Evolutionary conservation across 2,797 vertebrate genomes (phyloP).

Genomic region (Epinephelus coioides): DNA sequence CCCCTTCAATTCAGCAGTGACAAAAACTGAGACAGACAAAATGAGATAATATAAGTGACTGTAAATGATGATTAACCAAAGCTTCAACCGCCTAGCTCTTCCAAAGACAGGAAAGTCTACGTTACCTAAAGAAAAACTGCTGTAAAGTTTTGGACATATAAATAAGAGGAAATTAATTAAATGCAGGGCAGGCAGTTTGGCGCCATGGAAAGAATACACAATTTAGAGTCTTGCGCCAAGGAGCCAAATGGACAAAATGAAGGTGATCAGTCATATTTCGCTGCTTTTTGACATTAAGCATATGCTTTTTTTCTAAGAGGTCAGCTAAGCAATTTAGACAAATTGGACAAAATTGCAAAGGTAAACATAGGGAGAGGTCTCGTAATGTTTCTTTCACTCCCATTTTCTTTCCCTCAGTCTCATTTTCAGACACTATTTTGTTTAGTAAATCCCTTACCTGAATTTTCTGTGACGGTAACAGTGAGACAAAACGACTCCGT

Average conservation of each 20-base stretch:
- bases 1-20: constrained; percentile 45
- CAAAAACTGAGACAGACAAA: constrained; percentile 71
- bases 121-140: constrained; percentile 81
- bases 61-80: constrained; percentile 79
- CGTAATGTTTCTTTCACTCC: constrained; percentile 78
- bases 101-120: constrained; percentile 86
- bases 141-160: constrained; percentile 81
- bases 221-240: constrained; percentile 88
- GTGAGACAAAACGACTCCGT: constrained; percentile 64
- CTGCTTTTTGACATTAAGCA: constrained; percentile 91
- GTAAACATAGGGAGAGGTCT: constrained; percentile 88
- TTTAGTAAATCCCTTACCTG: constrained; percentile 80
- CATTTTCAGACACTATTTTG: constrained; percentile 73
- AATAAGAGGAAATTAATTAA: constrained; percentile 96
- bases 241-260: constrained; percentile 90
- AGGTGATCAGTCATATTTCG: constrained; percentile 94
- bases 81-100: constrained; percentile 57
- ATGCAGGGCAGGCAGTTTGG: constrained; percentile 90
- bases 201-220: constrained; percentile 92
- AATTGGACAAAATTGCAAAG: constrained; percentile 93
- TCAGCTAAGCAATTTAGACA: constrained; percentile 91
- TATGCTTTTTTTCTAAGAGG: constrained; percentile 88
- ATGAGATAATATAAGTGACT: constrained; percentile 73
- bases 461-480: constrained; percentile 73
- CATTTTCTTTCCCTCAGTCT: constrained; percentile 70